phyloP scores from a whole-genome alignment of 2,797 vertebrate genomes.

The Ciconia nigra region DNA sequence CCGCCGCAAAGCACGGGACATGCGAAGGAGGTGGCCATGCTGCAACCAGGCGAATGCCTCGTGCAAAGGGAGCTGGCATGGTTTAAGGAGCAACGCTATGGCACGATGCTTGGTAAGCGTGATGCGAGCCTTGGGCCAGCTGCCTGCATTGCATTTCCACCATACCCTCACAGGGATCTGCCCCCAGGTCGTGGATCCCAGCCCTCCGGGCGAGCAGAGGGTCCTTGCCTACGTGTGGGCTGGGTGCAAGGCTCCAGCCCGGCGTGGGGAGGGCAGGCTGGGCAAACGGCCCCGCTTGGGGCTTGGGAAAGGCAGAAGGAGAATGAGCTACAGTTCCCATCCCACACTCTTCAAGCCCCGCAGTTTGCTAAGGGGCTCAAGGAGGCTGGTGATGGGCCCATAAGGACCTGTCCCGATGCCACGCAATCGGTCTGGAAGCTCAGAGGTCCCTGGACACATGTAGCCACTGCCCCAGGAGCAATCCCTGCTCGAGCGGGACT shows the following conservation, averaged over 20 bases:
- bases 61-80: not conserved
- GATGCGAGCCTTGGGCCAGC: not conserved
- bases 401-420: not conserved
- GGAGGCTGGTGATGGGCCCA: not conserved
- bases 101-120: not conserved
- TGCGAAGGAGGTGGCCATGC: not conserved
- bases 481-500: not conserved
- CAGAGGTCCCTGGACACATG: accelerated
- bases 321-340: not conserved
- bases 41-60: not conserved
- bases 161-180: accelerated
- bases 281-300: accelerated
- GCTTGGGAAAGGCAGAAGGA: not conserved
- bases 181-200: accelerated
- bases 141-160: not conserved
- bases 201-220: accelerated
- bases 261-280: accelerated
- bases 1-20: not conserved
- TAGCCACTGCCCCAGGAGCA: not conserved
- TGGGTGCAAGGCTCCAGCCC: not conserved
- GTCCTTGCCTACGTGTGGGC: not conserved
- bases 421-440: not conserved
- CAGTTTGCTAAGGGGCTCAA: not conserved
- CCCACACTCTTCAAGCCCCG: not conserved
- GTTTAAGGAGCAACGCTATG: not conserved